Evolutionary conservation across 2,888 invertebrate species (phyloP).

Genomic region (Megamerina dolium): DNA sequence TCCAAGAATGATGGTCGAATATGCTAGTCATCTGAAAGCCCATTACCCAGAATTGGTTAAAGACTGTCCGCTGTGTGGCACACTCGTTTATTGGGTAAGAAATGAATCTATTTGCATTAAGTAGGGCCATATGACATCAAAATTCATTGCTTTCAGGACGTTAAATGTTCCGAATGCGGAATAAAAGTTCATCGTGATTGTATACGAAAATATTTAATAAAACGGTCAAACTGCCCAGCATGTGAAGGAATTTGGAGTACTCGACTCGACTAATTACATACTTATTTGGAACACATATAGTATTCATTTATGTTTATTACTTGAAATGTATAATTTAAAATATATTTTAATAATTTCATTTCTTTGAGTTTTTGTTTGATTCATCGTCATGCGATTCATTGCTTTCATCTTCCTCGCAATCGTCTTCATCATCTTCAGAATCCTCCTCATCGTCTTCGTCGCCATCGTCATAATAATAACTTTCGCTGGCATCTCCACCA

Average conservation of each 20-base stretch:
- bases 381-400: slow-evolving; percentile 26
- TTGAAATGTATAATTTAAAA: background rate
- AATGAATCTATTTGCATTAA: background rate
- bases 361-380: background rate
- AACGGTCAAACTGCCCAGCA: slow-evolving; percentile 29
- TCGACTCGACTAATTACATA: slow-evolving; percentile 15
- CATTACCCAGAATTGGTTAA: slow-evolving; percentile 27
- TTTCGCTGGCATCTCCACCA: slow-evolving; percentile 17
- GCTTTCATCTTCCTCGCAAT: slow-evolving; percentile 25
- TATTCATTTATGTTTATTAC: background rate
- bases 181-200: slow-evolving; percentile 30
- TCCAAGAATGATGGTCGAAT: slow-evolving; percentile 31
- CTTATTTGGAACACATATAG: background rate
- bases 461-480: slow-evolving; percentile 38
- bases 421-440: slow-evolving; percentile 32
- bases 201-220: slow-evolving; percentile 28
- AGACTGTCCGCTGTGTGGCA: slow-evolving; percentile 29
- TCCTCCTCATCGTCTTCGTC: slow-evolving; percentile 24
- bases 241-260: slow-evolving; percentile 29
- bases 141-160: slow-evolving; percentile 22
- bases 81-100: slow-evolving; percentile 32
- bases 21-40: slow-evolving; percentile 26
- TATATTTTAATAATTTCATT: background rate
- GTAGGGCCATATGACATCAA: background rate
- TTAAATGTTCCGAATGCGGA: slow-evolving; percentile 27